phyloP scores from a whole-genome alignment of 2,888 invertebrate genomes.

The Erebia palarica region DNA sequence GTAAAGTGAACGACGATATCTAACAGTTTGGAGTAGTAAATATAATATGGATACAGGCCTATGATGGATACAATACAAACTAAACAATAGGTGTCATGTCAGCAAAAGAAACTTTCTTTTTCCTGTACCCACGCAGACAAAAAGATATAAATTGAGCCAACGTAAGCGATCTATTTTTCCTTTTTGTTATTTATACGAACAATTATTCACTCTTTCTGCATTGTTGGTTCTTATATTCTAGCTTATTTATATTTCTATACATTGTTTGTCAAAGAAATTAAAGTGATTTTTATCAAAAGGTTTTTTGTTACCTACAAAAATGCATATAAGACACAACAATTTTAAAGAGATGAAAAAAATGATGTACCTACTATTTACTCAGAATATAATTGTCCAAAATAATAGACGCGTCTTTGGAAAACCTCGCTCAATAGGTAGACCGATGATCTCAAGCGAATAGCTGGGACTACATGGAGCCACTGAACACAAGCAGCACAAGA shows the following conservation, averaged over 20 bases:
- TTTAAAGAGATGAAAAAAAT: no score
- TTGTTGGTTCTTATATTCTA: conserved; percentile 66
- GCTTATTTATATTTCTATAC: conserved; percentile 64
- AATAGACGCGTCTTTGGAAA: no score
- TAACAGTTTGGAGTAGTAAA: neutral
- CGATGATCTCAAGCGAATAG: no score
- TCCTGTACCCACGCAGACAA: conserved; percentile 37
- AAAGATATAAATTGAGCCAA: conserved; percentile 46
- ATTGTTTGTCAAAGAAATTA: conserved; percentile 61
- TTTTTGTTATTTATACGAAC: conserved; percentile 47
- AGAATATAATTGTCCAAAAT: no score
- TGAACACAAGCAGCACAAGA: no score
- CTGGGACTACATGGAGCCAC: no score
- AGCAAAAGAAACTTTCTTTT: conserved; percentile 38
- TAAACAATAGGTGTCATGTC: conserved; percentile 12
- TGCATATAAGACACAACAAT: no score
- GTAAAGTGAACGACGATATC: no score
- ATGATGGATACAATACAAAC: conserved; percentile 9
- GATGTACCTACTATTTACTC: no score
- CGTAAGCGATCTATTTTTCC: conserved; percentile 42
- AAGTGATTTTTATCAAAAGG: conserved; percentile 47
- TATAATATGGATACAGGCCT: neutral
- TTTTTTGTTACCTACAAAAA: no score
- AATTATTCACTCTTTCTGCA: conserved; percentile 69
- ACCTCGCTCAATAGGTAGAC: no score